These are phyloP conservation scores for Mirounga angustirostris DNA, from an alignment of 2,113 vertebrate genomes.

Conservation along the genomic window DNA sequence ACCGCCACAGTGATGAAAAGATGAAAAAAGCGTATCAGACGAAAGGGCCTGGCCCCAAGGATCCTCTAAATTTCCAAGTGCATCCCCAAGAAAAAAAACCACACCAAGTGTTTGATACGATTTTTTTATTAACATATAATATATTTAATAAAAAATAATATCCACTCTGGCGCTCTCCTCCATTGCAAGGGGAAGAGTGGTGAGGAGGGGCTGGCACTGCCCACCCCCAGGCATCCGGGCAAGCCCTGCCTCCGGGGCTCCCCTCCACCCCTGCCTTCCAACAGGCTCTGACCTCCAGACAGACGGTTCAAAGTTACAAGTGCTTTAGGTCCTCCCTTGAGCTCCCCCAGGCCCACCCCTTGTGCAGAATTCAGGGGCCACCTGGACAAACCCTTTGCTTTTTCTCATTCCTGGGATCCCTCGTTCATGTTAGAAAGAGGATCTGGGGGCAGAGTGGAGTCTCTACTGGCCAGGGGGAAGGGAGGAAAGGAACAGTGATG, in stretches of 20 bases:
- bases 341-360: background rate
- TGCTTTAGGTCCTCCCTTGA: slow-evolving; percentile 74
- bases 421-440: slow-evolving; percentile 69
- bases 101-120: background rate
- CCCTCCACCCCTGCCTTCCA: slow-evolving; percentile 62
- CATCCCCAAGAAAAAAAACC: slow-evolving; percentile 18
- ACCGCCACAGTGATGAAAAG: background rate
- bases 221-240: slow-evolving; percentile 52
- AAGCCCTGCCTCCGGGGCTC: slow-evolving; percentile 62
- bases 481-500: slow-evolving; percentile 54
- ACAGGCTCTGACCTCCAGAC: slow-evolving; percentile 80
- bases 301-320: slow-evolving; percentile 84
- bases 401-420: slow-evolving; percentile 69
- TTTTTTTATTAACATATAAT: slow-evolving; percentile 88
- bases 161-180: slow-evolving; percentile 85
- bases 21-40: background rate
- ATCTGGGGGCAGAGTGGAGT: slow-evolving; percentile 69
- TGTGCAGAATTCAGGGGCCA: slow-evolving; percentile 31
- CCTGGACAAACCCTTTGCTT: slow-evolving; percentile 57
- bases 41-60: background rate
- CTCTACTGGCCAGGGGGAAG: slow-evolving; percentile 75
- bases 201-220: slow-evolving; percentile 69
- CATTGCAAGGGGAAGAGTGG: slow-evolving; percentile 68
- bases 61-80: background rate
- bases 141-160: slow-evolving; percentile 89